Evolutionary conservation across 2,797 vertebrate genomes (phyloP).

Genomic region (Heliangelus exortis): DNA sequence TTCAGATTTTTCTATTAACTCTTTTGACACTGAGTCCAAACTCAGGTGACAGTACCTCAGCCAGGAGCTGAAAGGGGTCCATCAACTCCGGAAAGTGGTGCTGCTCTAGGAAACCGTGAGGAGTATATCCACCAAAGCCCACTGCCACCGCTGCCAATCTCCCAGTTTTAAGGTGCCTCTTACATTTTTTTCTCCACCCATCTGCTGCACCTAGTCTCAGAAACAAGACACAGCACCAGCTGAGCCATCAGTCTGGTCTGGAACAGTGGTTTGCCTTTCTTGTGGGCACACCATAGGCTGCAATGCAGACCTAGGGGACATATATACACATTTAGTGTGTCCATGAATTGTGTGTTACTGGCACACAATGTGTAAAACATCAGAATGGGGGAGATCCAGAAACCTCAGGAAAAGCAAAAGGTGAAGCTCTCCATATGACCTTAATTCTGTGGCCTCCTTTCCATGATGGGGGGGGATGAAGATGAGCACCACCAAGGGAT

Average conservation of each 20-base stretch:
- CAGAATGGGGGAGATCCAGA: neutral
- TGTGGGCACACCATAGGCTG: neutral
- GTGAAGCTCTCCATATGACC: neutral
- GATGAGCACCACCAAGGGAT: neutral
- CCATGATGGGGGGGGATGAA: neutral
- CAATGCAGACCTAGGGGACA: neutral
- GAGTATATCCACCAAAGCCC: neutral
- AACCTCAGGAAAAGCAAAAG: neutral
- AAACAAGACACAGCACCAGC: neutral
- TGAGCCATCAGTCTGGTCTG: neutral
- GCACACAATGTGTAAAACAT: accelerated
- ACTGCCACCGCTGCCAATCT: neutral
- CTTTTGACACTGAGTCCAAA: neutral
- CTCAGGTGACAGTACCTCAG: neutral
- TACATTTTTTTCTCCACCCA: neutral
- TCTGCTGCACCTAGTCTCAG: neutral
- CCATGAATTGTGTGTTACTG: neutral
- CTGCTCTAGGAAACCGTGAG: neutral
- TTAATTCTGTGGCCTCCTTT: neutral
- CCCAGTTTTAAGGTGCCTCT: neutral
- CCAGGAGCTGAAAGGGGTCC: neutral
- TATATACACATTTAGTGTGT: accelerated
- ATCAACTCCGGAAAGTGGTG: neutral
- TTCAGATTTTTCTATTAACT: constrained; percentile 39
- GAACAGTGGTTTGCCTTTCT: neutral